Conservation (phyloP, 1,140 invertebrate species). For the Leptinotarsa lineolata region DNA sequence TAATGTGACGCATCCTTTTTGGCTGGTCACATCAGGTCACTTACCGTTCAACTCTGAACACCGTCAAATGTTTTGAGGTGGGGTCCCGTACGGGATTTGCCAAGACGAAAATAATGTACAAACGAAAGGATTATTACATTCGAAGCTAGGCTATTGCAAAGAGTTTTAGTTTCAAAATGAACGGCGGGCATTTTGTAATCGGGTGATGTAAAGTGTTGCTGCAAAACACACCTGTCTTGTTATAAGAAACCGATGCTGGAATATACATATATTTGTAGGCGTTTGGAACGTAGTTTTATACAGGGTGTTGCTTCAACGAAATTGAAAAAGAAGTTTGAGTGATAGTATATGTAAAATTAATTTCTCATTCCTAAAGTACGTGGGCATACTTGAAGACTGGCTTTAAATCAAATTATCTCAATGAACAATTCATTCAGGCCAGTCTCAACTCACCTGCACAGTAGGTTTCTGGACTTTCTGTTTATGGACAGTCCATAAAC, state of each 20-base stretch:
- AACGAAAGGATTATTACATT: constrained; percentile 8
- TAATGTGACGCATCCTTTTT: background rate
- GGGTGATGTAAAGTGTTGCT: constrained; percentile 13
- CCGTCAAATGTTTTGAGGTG: background rate
- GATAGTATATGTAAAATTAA: background rate
- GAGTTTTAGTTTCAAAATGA: constrained; percentile 12
- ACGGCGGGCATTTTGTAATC: constrained; percentile 13
- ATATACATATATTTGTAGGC: background rate
- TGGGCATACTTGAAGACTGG: too few species aligned
- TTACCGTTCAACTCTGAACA: background rate
- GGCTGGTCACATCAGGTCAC: background rate
- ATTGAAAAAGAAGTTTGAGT: background rate
- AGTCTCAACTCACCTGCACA: too few species aligned
- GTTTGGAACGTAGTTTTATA: background rate
- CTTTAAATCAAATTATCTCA: too few species aligned
- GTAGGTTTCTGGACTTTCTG: too few species aligned
- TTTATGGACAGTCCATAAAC: too few species aligned
- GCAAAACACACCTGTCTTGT: constrained; percentile 7
- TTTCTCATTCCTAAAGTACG: too few species aligned
- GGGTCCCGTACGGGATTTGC: background rate
- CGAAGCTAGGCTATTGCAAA: background rate
- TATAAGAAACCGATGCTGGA: constrained; percentile 16
- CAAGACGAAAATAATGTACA: constrained; percentile 19
- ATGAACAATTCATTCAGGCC: too few species aligned
- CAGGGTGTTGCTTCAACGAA: background rate